Base-by-base conservation (phyloP, 1,140 invertebrate species). In the Asobara japonica region DNA sequence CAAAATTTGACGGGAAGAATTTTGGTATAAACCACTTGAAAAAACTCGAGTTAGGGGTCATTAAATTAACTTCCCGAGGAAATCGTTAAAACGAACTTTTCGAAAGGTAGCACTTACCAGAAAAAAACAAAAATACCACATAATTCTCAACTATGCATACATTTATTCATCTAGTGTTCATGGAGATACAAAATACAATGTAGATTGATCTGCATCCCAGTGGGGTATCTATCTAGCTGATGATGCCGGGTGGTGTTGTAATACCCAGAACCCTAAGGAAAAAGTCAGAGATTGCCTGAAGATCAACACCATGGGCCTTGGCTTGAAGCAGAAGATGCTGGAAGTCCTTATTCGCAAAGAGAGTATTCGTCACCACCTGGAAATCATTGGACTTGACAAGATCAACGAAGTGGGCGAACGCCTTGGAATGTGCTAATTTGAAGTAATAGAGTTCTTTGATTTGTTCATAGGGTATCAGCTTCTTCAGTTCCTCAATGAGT, bases 401-500 rank as follows among this genome's bases (percentile, higher is more conserved):
- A 5, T 38, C 22, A 11, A 76, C 31, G 20, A 76, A 61, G 7
- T 41, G 27, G 18, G 25, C 41, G 31, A 76, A 76, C 18, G 64
- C 74, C 22, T 72, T 51, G 25, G 66, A 69, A 29, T 38, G 48
- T 30, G 66, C 51, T 6, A 76, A 11, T 66, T 76, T 76, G 20
- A 73, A 62, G 62, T 76, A 36, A 27, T 73, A 76, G n/a, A 76
- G 67, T 3, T 41, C 41, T 20, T 71, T 67, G 31, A 76, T 76
- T 51, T 76, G 38, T 11, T 65, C 38, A 8, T 66, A 36, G 6
- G 74, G 74, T n/a, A 76, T 60, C 8, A 74, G 18, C 18, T 45
- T 64, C 25, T 70, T 70, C 0, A 70, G n/a, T 25, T 33, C 10
- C 16, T 38, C 51, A 20, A 72, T 65, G 27, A 72, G 45, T 8